These are phyloP conservation scores for Hermaeophaga mercurialis DNA, from an alignment of 2,888 invertebrate species.

Conservation along the genomic window DNA sequence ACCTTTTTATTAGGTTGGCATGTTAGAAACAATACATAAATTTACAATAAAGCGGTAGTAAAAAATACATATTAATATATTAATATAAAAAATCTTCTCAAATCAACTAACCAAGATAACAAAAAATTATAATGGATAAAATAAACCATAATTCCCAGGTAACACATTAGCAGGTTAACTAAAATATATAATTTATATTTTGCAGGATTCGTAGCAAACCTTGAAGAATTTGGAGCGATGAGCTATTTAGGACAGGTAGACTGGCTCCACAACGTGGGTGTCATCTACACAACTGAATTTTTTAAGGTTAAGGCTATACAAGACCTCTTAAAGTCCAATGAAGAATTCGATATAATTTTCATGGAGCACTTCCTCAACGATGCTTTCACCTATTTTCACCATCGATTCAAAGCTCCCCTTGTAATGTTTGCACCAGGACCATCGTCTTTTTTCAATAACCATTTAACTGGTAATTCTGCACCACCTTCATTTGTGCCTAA, in stretches of 20 bases:
- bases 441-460: conserved; percentile 43
- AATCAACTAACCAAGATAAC: too few species aligned
- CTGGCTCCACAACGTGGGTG: conserved; percentile 1
- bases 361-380: conserved; percentile 47
- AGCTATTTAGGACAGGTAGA: conserved; percentile 15
- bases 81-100: too few species aligned
- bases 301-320: conserved; percentile 40
- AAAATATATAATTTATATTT: too few species aligned
- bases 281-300: conserved; percentile 11
- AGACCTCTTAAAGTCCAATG: conserved; percentile 41
- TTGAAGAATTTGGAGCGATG: conserved; percentile 15
- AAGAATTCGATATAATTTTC: conserved; percentile 47
- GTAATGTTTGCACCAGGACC: conserved; percentile 28
- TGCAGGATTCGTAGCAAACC: background rate
- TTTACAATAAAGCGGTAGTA: too few species aligned
- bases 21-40: too few species aligned
- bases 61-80: too few species aligned
- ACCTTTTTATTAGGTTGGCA: too few species aligned
- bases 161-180: too few species aligned
- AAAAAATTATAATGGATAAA: too few species aligned
- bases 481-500: conserved; percentile 60
- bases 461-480: conserved; percentile 57
- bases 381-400: conserved; percentile 30
- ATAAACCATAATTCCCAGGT: too few species aligned
- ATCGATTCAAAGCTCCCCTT: conserved; percentile 31